Evolutionary conservation across 1,140 invertebrate species (phyloP), one percentile per base, ranked within the genome.

Genomic region (Drosophila bocki): DNA sequence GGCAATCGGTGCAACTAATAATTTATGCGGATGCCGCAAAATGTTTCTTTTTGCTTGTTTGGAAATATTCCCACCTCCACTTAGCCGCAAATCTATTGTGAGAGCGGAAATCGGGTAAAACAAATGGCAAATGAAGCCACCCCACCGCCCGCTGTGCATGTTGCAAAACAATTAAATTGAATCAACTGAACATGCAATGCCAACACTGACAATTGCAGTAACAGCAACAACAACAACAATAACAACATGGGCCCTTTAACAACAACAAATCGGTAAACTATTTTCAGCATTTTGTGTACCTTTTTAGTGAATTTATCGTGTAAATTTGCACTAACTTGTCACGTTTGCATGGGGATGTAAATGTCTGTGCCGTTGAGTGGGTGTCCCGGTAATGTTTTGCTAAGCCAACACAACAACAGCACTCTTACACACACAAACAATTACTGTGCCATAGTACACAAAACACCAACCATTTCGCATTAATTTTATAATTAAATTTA

Each of bases 231-330:
- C 32, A 58, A 32, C 9, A 76, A 17, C 39, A 41, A 56, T 33
- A 61, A 56, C 37, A 61, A 42, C 41, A 45, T 0, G 15, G 15
- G 29, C 32, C 32, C 63, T 45, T 12, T 19, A 26, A 35, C 45
- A 67, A 39, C 62, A 47, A 42, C 50, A 71, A 81, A 71, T 77
- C 76, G 60, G 37, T 57, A 44, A 74, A 75, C 53, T 64, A 87
- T 87, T 87, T 90, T 53, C 77, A 68, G 29, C 59, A 78, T 78
- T 80, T 84, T 87, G 80, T 84, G 84, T 87, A 87, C 80, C 80
- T 88, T 87, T 84, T 90, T 87, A 87, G 88, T 87, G 84, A 87
- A 84, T 87, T 87, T 88, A 87, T 90, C 80, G 77, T 87, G 84
- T 87, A 88, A 84, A 88, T 88, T 71, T 83, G 53, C 84, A 69